Percentiles rank a stretch among this genome's conserved stretches.
These are phyloP conservation scores for Lepidurus couesii DNA, from an alignment of 1,140 invertebrate genomes.

Conservation along the genomic window DNA sequence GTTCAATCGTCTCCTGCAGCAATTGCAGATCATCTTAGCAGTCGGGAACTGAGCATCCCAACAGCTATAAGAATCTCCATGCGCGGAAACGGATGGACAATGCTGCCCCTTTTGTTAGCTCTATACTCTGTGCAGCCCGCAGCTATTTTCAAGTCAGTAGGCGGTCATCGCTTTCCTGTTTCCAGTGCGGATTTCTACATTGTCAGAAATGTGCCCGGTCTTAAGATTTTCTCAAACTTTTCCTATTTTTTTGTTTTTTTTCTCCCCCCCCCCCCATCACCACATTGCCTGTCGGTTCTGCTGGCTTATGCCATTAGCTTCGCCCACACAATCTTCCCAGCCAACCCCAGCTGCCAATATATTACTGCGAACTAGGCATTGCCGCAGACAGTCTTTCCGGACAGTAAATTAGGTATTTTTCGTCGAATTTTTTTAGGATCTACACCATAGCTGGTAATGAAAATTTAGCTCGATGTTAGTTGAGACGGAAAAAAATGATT, in stretches of 20 bases:
- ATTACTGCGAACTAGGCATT: not conserved
- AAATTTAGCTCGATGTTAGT: too few relatives aligned
- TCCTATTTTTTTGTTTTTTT: not conserved
- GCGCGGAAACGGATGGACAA: not conserved
- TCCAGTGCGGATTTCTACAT: not conserved
- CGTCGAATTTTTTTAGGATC: too few relatives aligned
- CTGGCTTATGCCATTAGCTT: not conserved
- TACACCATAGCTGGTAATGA: too few relatives aligned
- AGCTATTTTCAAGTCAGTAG: not conserved
- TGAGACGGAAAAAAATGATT: too few relatives aligned
- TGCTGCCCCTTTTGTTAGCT: not conserved
- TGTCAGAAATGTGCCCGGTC: not conserved
- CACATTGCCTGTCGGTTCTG: not conserved
- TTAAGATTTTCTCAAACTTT: not conserved
- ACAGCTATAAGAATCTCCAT: not conserved
- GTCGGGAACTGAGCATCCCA: not conserved
- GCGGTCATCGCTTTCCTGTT: not conserved
- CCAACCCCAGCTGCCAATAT: not conserved
- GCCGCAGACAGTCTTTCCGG: too few relatives aligned
- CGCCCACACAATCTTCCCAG: not conserved
- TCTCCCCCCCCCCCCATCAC: not conserved
- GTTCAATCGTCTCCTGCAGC: too few relatives aligned
- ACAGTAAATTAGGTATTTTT: too few relatives aligned
- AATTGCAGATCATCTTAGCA: not conserved
- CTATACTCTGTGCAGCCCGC: not conserved